Evolutionary conservation across 2,797 vertebrate species (phyloP).

Genomic region (Silurus aristotelis): DNA sequence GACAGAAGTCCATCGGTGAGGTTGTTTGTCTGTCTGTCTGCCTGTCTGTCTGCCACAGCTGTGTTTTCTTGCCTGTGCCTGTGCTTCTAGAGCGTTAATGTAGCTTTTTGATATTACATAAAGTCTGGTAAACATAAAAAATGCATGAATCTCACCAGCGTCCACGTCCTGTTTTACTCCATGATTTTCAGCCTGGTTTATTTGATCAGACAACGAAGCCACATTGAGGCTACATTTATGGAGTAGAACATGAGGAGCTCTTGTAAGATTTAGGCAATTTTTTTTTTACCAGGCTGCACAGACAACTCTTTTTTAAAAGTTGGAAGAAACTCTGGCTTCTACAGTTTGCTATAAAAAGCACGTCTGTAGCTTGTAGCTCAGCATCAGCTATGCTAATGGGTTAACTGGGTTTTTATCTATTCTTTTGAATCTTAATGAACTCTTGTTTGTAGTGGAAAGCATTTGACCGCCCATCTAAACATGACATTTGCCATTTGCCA

Average conservation of each 20-base stretch:
- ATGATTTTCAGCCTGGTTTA: not conserved
- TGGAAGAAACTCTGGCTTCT: not conserved
- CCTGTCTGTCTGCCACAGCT: constrained; percentile 50
- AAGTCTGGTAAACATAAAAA: constrained; percentile 2
- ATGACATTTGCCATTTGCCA: no score
- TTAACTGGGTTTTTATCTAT: not conserved
- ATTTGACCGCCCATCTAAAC: not conserved
- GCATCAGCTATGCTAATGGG: constrained; percentile 1
- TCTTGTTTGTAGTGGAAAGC: not conserved
- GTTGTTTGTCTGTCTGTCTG: constrained; percentile 63
- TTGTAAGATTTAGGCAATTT: not conserved
- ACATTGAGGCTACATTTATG: not conserved
- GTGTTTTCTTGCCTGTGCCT: constrained; percentile 53
- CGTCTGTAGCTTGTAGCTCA: not conserved
- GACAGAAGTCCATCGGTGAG: constrained; percentile 94
- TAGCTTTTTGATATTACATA: not conserved
- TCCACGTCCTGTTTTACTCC: constrained; percentile 2
- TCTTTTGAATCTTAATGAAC: not conserved
- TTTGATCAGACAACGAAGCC: not conserved
- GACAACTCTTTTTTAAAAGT: not conserved
- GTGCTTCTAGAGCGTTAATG: constrained; percentile 33
- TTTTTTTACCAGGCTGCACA: constrained; percentile 3
- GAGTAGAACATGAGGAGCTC: not conserved
- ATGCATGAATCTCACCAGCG: not conserved
- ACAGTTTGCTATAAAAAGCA: constrained; percentile 6